Evolutionary conservation across 2,113 vertebrate genomes (phyloP).

Genomic region (Rhinoderma darwinii): DNA sequence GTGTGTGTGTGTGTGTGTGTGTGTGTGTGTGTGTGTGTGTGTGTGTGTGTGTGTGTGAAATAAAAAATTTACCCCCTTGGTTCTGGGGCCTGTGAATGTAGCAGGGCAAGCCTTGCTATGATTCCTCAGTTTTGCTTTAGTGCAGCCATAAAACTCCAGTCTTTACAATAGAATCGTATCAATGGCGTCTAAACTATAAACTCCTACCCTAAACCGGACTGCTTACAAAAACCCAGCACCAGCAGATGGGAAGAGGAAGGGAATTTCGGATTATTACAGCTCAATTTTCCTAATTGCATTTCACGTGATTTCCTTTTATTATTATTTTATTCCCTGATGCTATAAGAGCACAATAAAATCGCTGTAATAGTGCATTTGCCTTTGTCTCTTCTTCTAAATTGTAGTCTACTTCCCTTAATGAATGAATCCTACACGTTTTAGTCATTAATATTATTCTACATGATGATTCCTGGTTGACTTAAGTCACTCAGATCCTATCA

Average conservation of each 20-base stretch:
- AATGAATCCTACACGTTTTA: neutral
- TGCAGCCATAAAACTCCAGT: slow-evolving; percentile 56
- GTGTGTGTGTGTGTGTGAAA: neutral
- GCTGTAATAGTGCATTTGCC: neutral
- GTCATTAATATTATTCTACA: neutral
- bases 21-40: neutral
- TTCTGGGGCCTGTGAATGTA: neutral
- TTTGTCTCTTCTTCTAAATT: neutral
- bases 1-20: neutral
- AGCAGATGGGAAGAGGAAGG: slow-evolving; percentile 13
- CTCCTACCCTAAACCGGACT: slow-evolving; percentile 17
- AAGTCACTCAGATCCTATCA: neutral
- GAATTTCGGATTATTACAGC: slow-evolving; percentile 28
- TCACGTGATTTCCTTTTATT: slow-evolving; percentile 19
- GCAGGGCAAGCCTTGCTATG: slow-evolving; percentile 14
- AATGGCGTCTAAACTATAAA: slow-evolving; percentile 33
- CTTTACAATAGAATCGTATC: slow-evolving; percentile 58
- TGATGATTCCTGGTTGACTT: slow-evolving; percentile 15
- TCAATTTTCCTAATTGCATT: slow-evolving; percentile 38
- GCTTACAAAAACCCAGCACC: neutral
- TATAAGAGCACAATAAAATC: slow-evolving; percentile 25
- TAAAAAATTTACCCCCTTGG: neutral
- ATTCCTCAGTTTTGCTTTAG: slow-evolving; percentile 56
- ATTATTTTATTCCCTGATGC: slow-evolving; percentile 18
- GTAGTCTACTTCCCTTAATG: neutral